Base-by-base conservation (phyloP, 2,888 invertebrate species). In the Ferdinandea cuprea region DNA sequence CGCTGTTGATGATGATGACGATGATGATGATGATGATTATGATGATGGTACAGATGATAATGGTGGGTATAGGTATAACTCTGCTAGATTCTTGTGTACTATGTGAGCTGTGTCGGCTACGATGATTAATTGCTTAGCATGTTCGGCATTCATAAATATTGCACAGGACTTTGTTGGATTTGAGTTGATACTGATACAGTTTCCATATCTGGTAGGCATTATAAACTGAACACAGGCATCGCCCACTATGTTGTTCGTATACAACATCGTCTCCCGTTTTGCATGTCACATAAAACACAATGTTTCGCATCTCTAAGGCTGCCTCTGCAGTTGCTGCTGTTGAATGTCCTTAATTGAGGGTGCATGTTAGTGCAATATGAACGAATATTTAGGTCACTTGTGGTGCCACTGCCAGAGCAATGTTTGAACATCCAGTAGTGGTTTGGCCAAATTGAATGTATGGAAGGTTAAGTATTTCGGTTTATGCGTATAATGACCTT, bases 131-230 rank as follows among this genome's bases (percentile, higher is more conserved):
- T 83, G 78, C 83, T 73, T 68, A 66, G 72, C 83, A 83, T 78
- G 78, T 78, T 78, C 78, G 83, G 83, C 78, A 83, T 73, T 73
- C 83, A 83, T 83, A 83, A 83, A 83, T 83, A 83, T 83, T 83
- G 63, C 56, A 63, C 83, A 83, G 78, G 58, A 77, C 78, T 78
- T 56, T 66, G 78, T 78, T 78, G 78, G 68, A 73, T 78, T 78
- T 83, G 72, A 83, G 61, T 78, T 83, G 83, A 83, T 78, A 78
- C 78, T 68, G 72, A 83, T 77, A 71, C 61, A 59, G 63, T 63
- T 66, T 59, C 69, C 71, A 65, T 77, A 81, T 71, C 58, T 76
- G 63, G 58, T 30, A 21, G 61, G 69, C 69, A 68, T 80, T 63
- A 69, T 63, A 65, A 50, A 76, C 63, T 69, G 42, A 17, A 44